Evolutionary conservation across 2,797 vertebrate species (phyloP), one percentile per base, ranked within the genome.

Genomic region (Psittacula derbiana): DNA sequence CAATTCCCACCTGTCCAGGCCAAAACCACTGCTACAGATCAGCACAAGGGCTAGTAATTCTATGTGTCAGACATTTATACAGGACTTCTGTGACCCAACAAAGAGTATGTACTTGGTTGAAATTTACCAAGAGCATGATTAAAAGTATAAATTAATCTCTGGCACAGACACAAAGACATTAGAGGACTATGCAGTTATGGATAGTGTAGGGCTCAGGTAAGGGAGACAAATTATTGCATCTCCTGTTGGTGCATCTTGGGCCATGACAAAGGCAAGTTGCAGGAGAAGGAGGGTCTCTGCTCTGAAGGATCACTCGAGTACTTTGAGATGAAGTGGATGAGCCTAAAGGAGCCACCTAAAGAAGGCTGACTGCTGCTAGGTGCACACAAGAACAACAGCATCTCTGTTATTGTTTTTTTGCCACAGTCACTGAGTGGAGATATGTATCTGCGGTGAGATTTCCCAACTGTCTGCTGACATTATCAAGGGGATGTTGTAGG

Each of bases 131-230:
- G 23, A 69, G 10, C 46, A 43, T 62, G 52, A 73, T 92, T 62
- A 80, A 96, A 93, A 86, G 30, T 46, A 76, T 79, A 92, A 86
- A 85, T 85, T 86, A 64, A 57, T 78, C 47, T 66, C 33, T 66
- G 27, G 8, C 40, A 84, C n/a, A 14, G n/a, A 78, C n/a, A 66
- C 49, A 50, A 91, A 76, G 78, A 43, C 46, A 55, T 82, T 79
- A 64, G 70, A 72, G 11, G 23, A 82, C 74, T 90, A 70, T 24
- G 13, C 47, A 78, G 4, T 78, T 57, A 72, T 8, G 41, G 21
- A 58, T 23, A 80, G 7, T 2, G 11, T 70, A 79, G n/a, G 49
- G 19, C 53, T 88, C 28, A 16, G 30, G 47, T 33, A 80, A 24
- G 16, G n/a, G 47, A 92, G 12, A 74, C 30, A 78, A 86, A 66